Percentiles rank a stretch among this genome's conserved stretches.
Evolutionary conservation across 1,140 invertebrate genomes (phyloP).

Genomic region (Hycleus phaleratus): DNA sequence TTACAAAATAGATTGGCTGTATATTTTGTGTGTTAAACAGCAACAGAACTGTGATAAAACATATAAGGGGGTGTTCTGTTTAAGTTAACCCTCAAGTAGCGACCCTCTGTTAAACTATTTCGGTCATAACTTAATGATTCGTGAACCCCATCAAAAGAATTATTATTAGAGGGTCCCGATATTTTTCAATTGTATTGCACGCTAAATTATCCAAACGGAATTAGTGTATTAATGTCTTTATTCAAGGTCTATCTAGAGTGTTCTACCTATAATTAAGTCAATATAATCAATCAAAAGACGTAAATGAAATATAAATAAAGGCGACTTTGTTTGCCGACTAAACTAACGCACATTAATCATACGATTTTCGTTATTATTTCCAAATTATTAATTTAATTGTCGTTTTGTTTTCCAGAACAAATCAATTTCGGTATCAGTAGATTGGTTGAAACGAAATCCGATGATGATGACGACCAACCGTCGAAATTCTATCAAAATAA

Average conservation of each 20-base stretch:
- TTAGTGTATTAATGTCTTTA: constrained; percentile 23
- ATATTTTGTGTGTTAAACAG: background rate
- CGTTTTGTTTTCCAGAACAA: constrained; percentile 49
- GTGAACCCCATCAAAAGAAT: constrained; percentile 29
- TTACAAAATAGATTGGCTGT: constrained; percentile 14
- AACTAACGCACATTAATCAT: constrained; percentile 3
- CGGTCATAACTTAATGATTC: constrained; percentile 31
- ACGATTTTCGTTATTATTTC: background rate
- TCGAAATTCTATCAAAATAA: constrained; percentile 27
- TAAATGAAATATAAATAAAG: constrained; percentile 24
- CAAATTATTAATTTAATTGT: background rate
- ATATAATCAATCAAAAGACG: constrained; percentile 21
- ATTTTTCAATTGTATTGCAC: constrained; percentile 14
- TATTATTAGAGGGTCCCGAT: constrained; percentile 1
- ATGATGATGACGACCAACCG: constrained; percentile 46
- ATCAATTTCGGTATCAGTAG: constrained; percentile 67
- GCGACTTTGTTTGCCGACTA: background rate
- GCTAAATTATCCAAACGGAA: constrained; percentile 15
- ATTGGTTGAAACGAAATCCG: constrained; percentile 51
- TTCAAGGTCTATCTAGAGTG: constrained; percentile 13
- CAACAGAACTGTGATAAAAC: too few species aligned
- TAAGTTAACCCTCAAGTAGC: constrained; percentile 15
- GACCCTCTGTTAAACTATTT: constrained; percentile 27
- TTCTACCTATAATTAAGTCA: constrained; percentile 15
- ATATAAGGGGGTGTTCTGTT: too few species aligned